These are phyloP conservation scores for Dendrocincla fuliginosa DNA, from an alignment of 2,797 vertebrate species.

Conservation along the genomic window DNA sequence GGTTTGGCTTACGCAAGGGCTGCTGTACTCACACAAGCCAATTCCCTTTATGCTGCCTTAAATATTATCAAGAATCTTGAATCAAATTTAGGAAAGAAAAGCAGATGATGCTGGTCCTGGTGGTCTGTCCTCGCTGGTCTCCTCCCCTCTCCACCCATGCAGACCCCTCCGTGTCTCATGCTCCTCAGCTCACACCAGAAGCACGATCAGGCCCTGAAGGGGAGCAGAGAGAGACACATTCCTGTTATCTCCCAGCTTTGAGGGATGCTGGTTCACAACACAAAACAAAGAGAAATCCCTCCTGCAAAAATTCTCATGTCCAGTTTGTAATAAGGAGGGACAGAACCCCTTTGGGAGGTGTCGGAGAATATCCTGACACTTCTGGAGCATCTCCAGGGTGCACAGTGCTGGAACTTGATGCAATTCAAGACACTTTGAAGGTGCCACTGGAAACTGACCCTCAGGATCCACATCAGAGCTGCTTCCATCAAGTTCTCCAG, in stretches of 20 bases:
- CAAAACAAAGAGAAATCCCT: not conserved
- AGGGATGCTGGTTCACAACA: not conserved
- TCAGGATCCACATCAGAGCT: fast-evolving
- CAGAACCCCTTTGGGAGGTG: not conserved
- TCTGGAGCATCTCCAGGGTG: not conserved
- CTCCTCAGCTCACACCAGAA: not conserved
- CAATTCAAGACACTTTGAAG: not conserved
- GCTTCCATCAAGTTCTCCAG: not conserved
- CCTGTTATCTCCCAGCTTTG: fast-evolving
- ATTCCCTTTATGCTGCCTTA: not conserved
- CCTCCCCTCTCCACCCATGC: not conserved
- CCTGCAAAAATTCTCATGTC: fast-evolving
- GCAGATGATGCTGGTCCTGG: not conserved
- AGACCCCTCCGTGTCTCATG: fast-evolving
- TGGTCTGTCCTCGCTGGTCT: not conserved
- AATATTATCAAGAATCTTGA: not conserved
- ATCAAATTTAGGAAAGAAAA: not conserved
- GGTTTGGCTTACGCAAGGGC: not conserved
- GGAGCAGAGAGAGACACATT: not conserved
- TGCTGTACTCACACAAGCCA: not conserved
- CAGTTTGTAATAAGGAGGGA: no score
- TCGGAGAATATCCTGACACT: not conserved
- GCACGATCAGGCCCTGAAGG: not conserved
- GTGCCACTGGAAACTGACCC: not conserved
- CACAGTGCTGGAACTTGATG: not conserved